Evolutionary conservation across 2,113 vertebrate genomes (phyloP), one percentile per base, ranked within the genome.

Genomic region (Progne subis): DNA sequence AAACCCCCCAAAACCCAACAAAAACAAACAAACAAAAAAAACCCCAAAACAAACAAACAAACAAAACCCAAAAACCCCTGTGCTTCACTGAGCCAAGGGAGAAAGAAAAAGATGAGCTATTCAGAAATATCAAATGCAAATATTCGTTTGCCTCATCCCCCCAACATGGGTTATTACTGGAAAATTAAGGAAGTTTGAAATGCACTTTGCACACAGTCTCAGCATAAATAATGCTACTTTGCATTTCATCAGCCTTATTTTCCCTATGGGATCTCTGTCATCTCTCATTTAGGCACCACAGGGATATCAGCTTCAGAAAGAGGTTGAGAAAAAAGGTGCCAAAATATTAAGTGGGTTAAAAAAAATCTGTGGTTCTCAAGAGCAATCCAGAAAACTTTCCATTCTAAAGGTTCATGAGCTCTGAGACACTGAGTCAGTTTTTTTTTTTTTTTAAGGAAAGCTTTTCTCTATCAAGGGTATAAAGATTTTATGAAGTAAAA

Each of bases 171-270:
- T 94, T 96, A 78, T 92, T 94, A 78, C 52, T 88, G 92, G 86
- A 83, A 95, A 96, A 95, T 92, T 91, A 92, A 81, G 94, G 71
- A 92, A 92, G 93, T 94, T 94, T 92, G 93, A 93, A 96, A 96
- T 92, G 93, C 79, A 81, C 93, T 96, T 93, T 88, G 84, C 76
- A 75, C 90, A 88, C 93, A 90, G 90, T 61, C 88, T 93, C 79
- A 28, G 92, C 93, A 96, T 93, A 95, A 96, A 92, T 88, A 96
- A 83, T 0, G 0, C 88, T 95, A 12, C 68, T 96, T 96, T 96
- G 95, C 90, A 96, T 97, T 95, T 97, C 92, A 95, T 95, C 94
- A 94, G 76, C 88, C 79, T 90, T 84, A 90, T 97, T 97, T 97
- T 93, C 95, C 94, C 94, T 71, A 88, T 92, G 94, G 94, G 79